Percentiles rank a stretch among this genome's conserved stretches.
Conservation (phyloP, 2,888 invertebrate species). For the Aromia moschata region DNA sequence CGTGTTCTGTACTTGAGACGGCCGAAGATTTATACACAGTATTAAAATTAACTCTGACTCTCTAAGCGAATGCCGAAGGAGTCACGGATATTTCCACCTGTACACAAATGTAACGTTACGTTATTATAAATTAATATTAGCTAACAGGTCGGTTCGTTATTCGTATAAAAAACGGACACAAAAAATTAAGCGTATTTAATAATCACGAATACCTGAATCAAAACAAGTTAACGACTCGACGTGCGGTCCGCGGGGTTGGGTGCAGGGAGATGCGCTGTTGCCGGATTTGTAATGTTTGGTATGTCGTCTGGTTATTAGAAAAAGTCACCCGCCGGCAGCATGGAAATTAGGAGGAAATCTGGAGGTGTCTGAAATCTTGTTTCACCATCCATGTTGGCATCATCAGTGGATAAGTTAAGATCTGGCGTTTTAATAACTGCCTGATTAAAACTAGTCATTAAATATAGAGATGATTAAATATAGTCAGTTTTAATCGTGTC, state of each 20-base stretch:
- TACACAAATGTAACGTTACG: constrained; percentile 2
- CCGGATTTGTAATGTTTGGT: too few relatives aligned
- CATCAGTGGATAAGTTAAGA: too few relatives aligned
- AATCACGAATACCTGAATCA: constrained; percentile 13
- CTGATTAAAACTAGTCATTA: too few relatives aligned
- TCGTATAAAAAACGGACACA: constrained; percentile 7
- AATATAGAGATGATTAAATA: too few relatives aligned
- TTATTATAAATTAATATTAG: constrained; percentile 12
- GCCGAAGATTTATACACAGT: background rate
- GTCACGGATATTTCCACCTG: background rate
- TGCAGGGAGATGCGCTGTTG: too few relatives aligned
- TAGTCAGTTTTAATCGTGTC: too few relatives aligned
- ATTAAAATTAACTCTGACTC: background rate
- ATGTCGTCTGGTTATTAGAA: too few relatives aligned
- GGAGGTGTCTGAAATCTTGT: too few relatives aligned
- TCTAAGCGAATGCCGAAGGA: background rate
- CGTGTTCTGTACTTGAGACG: background rate
- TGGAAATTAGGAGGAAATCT: too few relatives aligned
- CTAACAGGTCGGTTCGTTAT: constrained; percentile 10
- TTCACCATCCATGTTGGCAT: too few relatives aligned
- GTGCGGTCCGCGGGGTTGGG: constrained; percentile 10
- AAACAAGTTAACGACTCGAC: constrained; percentile 15
- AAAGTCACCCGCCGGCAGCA: too few relatives aligned
- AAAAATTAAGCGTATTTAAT: constrained; percentile 2
- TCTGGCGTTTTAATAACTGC: too few relatives aligned